A percentile compares a stretch with the other conserved stretches of the same genome.
These are phyloP conservation scores for Spodoptera litura DNA, from an alignment of 1,140 invertebrate species.

Conservation along the genomic window DNA sequence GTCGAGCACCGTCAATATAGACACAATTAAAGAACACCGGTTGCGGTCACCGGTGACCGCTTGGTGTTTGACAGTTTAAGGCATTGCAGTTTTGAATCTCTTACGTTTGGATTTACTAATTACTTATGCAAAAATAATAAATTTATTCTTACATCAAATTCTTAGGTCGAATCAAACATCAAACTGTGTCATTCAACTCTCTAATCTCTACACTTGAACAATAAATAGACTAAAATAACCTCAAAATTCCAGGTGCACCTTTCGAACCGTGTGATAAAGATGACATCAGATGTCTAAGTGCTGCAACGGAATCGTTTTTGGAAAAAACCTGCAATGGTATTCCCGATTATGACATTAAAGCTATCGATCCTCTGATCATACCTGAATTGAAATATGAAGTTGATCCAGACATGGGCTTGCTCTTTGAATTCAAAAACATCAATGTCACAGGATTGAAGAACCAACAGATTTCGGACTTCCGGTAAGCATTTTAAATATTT, in stretches of 20 bases:
- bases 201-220: not conserved
- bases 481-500: slow-evolving; percentile 58
- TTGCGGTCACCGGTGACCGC: too few species aligned
- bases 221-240: not conserved
- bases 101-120: too few species aligned
- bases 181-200: too few species aligned
- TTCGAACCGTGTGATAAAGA: slow-evolving; percentile 65
- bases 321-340: slow-evolving; percentile 69
- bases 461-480: slow-evolving; percentile 68
- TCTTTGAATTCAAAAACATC: slow-evolving; percentile 65
- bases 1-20: too few species aligned
- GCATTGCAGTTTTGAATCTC: too few species aligned
- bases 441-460: slow-evolving; percentile 70
- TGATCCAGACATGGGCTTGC: slow-evolving; percentile 50
- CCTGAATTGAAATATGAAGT: slow-evolving; percentile 54
- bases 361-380: slow-evolving; percentile 71
- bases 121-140: too few species aligned
- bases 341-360: slow-evolving; percentile 65
- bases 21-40: too few species aligned
- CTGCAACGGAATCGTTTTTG: slow-evolving; percentile 70
- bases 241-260: slow-evolving; percentile 59
- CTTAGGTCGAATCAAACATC: too few species aligned
- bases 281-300: slow-evolving; percentile 69
- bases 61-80: too few species aligned
- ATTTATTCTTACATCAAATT: too few species aligned